Evolutionary conservation across 2,888 invertebrate genomes (phyloP).

Genomic region (Chrysodeixis includens): DNA sequence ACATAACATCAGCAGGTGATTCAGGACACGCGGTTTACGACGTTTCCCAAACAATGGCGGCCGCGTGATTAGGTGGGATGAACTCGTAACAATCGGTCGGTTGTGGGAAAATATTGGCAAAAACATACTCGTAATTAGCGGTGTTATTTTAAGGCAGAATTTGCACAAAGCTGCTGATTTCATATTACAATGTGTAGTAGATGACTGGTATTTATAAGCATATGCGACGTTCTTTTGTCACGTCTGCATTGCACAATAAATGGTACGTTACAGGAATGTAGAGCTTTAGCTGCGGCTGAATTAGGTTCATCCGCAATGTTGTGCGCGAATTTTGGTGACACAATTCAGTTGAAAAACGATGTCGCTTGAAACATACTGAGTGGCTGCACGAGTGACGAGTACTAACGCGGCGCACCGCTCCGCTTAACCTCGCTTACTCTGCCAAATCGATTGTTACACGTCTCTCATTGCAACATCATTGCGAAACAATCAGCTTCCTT

Average conservation of each 20-base stretch:
- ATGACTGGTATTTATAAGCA: not conserved
- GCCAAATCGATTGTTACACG: constrained; percentile 55
- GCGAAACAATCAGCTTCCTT: constrained; percentile 65
- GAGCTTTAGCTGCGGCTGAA: constrained; percentile 20
- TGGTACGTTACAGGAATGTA: not conserved
- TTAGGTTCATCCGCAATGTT: constrained; percentile 20
- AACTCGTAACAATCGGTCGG: constrained; percentile 22
- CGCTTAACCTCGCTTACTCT: constrained; percentile 41
- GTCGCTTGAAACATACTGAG: constrained; percentile 40
- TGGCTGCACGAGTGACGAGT: constrained; percentile 44
- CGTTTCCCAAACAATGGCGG: constrained; percentile 46
- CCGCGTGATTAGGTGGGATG: constrained; percentile 32
- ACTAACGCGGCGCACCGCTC: constrained; percentile 41
- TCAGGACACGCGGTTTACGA: constrained; percentile 60
- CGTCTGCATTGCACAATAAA: constrained; percentile 10
- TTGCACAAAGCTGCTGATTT: not conserved
- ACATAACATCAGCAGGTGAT: constrained; percentile 68
- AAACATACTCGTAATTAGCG: constrained; percentile 14
- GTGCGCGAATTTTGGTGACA: constrained; percentile 37
- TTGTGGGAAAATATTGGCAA: constrained; percentile 12
- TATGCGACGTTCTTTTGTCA: constrained; percentile 8
- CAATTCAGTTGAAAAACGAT: constrained; percentile 41
- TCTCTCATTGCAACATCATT: constrained; percentile 56
- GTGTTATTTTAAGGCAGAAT: not conserved
- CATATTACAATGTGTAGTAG: not conserved